Evolutionary conservation across 37 sponge, comb jelly and placozoan species (phyloP), one percentile per base, ranked within the genome.

Genomic region (Dysidea cf. avara): DNA sequence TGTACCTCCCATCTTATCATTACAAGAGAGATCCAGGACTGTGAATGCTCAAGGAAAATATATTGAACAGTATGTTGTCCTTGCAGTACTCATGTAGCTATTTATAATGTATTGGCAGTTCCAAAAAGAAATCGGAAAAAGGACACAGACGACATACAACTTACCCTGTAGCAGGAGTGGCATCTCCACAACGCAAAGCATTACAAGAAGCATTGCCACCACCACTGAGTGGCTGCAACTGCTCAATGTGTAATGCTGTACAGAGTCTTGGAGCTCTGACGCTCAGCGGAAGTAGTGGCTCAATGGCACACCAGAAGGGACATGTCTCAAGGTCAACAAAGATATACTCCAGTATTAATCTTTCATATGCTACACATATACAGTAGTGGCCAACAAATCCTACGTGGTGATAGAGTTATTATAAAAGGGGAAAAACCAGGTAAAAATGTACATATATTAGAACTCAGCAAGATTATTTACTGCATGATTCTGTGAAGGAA

Each of bases 341-440:
- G 46, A 12, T 43, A 43, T 43, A 43, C 46, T 12, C 7, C 28
- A 7, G 26, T 30, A 17, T 17, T 29, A 20, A 28, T 11, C 39
- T 60, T 57, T 36, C 16, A 24, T 7, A 2, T 22, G 3, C 34
- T 25, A 24, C 0, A 57, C 0, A 0, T 25, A 21, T 82, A 36
- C 38, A 89, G 90, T 66, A 83, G 90, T 64, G 94, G 94, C 14
- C 90, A 94, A 77, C 86, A 86, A 68, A 67, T 94, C 5, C 62
- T 94, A 20, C 37, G 86, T 29, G 87, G 90, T 12, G 90, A 94
- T 53, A 61, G 87, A 31, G 90, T 94, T 17, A 72, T 94, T 24
- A 52, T 94, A 30, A 86, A 78, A 43, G 90, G 90, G 57, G 81
- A 94, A 47, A 73, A 75, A 40, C 64, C 80, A 26, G 88, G 85